These are phyloP conservation scores for Mamestra configurata DNA, from an alignment of 1,140 invertebrate genomes.

Conservation along the genomic window DNA sequence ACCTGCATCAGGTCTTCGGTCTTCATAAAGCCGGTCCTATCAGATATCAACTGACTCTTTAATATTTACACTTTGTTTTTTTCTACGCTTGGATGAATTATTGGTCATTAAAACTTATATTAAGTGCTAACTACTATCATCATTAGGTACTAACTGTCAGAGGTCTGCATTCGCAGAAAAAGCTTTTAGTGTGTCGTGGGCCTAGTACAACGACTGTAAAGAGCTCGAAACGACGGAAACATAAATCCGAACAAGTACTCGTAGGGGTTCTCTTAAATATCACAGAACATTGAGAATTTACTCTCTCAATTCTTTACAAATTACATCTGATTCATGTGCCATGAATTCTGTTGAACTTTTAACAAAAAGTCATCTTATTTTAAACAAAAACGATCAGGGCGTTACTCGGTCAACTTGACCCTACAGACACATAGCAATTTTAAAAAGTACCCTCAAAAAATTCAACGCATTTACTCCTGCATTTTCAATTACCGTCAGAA, in stretches of 20 bases:
- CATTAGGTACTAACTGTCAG: constrained; percentile 25
- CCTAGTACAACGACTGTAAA: constrained; percentile 30
- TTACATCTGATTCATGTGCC: constrained; percentile 32
- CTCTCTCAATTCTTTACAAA: constrained; percentile 13
- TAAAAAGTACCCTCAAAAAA: constrained; percentile 49
- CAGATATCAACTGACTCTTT: constrained; percentile 28
- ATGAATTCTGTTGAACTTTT: constrained; percentile 41
- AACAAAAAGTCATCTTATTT: constrained; percentile 43
- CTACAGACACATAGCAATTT: constrained; percentile 51
- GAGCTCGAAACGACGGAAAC: constrained; percentile 1
- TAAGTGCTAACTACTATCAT: constrained; percentile 44
- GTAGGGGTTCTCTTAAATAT: constrained; percentile 17
- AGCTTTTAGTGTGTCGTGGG: constrained; percentile 29
- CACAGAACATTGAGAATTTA: constrained; percentile 16
- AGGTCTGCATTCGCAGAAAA: constrained; percentile 35
- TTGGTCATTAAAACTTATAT: constrained; percentile 42
- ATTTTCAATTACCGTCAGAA: constrained; percentile 52
- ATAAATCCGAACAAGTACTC: constrained; percentile 32
- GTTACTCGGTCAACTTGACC: constrained; percentile 50
- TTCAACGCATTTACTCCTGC: constrained; percentile 32
- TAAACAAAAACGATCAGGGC: constrained; percentile 33
- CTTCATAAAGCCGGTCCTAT: constrained; percentile 28
- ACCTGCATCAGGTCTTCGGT: constrained; percentile 15
- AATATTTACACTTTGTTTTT: constrained; percentile 37
- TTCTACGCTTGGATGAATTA: constrained; percentile 29